These are phyloP conservation scores for Dinoponera quadriceps DNA, from an alignment of 1,140 invertebrate species.

Conservation along the genomic window DNA sequence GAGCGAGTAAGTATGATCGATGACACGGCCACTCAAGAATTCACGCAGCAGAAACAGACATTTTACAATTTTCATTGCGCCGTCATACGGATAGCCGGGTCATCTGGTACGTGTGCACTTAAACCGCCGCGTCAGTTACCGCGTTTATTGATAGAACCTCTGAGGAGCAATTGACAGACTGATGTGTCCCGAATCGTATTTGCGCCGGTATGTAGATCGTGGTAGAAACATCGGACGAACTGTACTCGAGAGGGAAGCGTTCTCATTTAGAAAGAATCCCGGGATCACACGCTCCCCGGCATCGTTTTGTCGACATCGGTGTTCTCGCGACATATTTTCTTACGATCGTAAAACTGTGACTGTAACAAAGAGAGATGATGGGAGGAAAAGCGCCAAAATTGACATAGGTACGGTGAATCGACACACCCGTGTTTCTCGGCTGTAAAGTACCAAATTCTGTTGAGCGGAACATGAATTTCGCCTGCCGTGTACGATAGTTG, in stretches of 20 bases:
- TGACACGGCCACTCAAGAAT: conserved; percentile 30
- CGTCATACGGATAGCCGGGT: conserved; percentile 11
- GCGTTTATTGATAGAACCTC: conserved; percentile 10
- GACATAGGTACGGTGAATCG: no score
- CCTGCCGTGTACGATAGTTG: no score
- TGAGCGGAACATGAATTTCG: no score
- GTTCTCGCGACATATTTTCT: background rate
- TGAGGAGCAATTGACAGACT: conserved; percentile 2
- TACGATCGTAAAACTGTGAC: no score
- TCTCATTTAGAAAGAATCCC: background rate
- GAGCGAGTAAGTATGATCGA: conserved; percentile 60
- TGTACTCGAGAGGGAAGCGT: background rate
- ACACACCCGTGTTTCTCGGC: no score
- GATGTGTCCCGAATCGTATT: conserved; percentile 21
- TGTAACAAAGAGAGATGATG: no score
- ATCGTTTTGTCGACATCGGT: background rate
- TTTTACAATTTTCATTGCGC: conserved; percentile 47
- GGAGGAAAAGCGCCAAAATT: no score
- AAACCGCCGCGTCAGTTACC: conserved; percentile 2
- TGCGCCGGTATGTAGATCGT: conserved; percentile 20
- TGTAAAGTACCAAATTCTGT: no score
- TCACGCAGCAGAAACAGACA: conserved; percentile 39
- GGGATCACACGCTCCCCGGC: background rate
- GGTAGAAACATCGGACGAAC: background rate
- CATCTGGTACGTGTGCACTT: conserved; percentile 32